Evolutionary conservation across 2,888 invertebrate species (phyloP).

Genomic region (Tineola bisselliella): DNA sequence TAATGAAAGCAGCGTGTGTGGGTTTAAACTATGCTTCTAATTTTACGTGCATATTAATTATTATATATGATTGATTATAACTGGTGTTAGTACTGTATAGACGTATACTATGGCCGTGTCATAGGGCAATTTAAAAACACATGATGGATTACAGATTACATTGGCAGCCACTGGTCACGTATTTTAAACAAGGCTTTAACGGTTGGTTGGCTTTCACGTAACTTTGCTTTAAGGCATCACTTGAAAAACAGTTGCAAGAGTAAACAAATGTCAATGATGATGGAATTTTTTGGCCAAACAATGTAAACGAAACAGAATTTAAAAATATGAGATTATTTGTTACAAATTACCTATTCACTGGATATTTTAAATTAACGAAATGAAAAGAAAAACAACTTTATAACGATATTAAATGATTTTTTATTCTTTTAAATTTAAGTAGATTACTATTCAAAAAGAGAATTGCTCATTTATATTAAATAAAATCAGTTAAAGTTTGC

Average conservation of each 20-base stretch:
- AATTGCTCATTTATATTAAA: too few species aligned
- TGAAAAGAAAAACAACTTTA: too few species aligned
- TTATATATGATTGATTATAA: background rate
- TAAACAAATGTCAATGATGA: background rate
- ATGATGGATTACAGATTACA: slow-evolving; percentile 11
- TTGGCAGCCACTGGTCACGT: slow-evolving; percentile 8
- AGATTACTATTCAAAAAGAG: too few species aligned
- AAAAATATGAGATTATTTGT: background rate
- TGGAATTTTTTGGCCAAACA: background rate
- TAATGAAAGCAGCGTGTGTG: too few species aligned
- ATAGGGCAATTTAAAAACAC: slow-evolving; percentile 2
- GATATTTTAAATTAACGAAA: too few species aligned
- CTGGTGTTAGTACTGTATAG: background rate
- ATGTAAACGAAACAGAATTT: background rate
- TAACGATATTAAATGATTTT: too few species aligned
- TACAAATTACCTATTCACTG: too few species aligned
- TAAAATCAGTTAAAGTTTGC: too few species aligned
- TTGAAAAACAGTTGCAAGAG: background rate
- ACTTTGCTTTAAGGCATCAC: background rate
- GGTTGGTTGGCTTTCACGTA: background rate
- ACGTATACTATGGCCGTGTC: slow-evolving; percentile 2
- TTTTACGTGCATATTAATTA: too few species aligned
- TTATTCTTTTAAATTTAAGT: too few species aligned
- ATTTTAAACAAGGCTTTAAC: background rate
- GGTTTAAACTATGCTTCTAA: too few species aligned